Percentiles rank a stretch among this genome's conserved stretches.
Evolutionary conservation across 2,113 vertebrate genomes (phyloP).

Genomic region (Procavia capensis): DNA sequence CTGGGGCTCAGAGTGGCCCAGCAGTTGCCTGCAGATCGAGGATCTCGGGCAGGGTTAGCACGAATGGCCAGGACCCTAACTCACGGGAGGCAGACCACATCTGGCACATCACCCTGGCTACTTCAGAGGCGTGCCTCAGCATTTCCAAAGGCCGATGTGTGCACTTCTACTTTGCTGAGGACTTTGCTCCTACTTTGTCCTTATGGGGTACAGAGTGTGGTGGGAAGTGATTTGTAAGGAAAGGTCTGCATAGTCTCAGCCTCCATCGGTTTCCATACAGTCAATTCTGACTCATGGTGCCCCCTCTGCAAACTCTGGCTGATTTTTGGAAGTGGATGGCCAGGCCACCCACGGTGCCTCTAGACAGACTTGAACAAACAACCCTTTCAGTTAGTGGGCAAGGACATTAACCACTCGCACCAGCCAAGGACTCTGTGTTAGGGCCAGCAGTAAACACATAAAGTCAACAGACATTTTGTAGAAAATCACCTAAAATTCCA

Average conservation of each 20-base stretch:
- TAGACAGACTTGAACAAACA: too few species aligned
- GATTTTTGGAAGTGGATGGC: too few species aligned
- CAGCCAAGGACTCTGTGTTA: not conserved
- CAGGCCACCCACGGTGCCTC: too few species aligned
- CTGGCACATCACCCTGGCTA: not conserved
- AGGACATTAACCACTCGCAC: too few species aligned
- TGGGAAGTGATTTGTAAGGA: not conserved
- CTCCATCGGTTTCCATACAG: too few species aligned
- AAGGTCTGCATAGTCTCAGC: not conserved
- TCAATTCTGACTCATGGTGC: too few species aligned
- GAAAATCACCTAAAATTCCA: not conserved
- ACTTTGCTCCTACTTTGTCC: not conserved
- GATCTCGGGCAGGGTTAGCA: not conserved
- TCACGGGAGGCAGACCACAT: not conserved
- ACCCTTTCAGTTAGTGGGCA: too few species aligned
- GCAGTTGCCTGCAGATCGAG: not conserved
- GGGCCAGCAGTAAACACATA: not conserved
- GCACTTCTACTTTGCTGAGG: not conserved
- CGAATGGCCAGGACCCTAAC: not conserved
- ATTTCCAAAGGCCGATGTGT: not conserved
- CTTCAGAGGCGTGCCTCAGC: not conserved
- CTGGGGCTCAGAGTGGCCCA: not conserved
- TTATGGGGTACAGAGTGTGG: not conserved
- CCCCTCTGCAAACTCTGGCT: too few species aligned
- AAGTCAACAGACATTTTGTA: not conserved